Evolutionary conservation across 2,797 vertebrate genomes (phyloP).

Genomic region (Sebastes baramenuke): DNA sequence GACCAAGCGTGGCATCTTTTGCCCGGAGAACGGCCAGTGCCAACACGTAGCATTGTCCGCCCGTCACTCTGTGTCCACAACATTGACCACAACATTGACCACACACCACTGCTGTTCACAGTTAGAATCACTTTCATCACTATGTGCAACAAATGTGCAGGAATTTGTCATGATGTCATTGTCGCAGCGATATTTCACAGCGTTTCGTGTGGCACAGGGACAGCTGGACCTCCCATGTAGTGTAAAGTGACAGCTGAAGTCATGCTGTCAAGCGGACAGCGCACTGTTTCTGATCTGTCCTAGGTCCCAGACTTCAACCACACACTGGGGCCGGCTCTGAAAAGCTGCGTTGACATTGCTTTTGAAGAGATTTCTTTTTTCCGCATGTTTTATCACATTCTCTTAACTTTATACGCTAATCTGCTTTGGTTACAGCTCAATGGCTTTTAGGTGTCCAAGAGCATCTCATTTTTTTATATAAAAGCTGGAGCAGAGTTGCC

Average conservation of each 20-base stretch:
- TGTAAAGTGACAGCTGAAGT: constrained; percentile 34
- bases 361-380: constrained; percentile 22
- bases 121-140: constrained; percentile 57
- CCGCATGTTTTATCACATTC: constrained; percentile 40
- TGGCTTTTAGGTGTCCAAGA: constrained; percentile 41
- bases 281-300: constrained; percentile 41
- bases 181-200: constrained; percentile 42
- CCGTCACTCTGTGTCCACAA: constrained; percentile 35
- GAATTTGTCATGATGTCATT: constrained; percentile 37
- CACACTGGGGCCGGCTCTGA: constrained; percentile 25
- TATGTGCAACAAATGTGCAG: constrained; percentile 29
- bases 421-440: constrained; percentile 46
- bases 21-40: constrained; percentile 28
- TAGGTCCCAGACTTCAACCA: constrained; percentile 25
- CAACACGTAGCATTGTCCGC: constrained; percentile 32
- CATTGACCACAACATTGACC: constrained; percentile 12
- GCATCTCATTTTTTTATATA: background rate
- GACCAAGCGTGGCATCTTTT: constrained; percentile 37
- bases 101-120: constrained; percentile 34
- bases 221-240: constrained; percentile 38
- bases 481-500: constrained; percentile 28
- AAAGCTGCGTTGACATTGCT: constrained; percentile 25
- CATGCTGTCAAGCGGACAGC: constrained; percentile 35
- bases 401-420: constrained; percentile 40
- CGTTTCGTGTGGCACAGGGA: constrained; percentile 34